phyloP scores from a whole-genome alignment of 2,888 invertebrate species.

The Rhagophthalmus giganteus region DNA sequence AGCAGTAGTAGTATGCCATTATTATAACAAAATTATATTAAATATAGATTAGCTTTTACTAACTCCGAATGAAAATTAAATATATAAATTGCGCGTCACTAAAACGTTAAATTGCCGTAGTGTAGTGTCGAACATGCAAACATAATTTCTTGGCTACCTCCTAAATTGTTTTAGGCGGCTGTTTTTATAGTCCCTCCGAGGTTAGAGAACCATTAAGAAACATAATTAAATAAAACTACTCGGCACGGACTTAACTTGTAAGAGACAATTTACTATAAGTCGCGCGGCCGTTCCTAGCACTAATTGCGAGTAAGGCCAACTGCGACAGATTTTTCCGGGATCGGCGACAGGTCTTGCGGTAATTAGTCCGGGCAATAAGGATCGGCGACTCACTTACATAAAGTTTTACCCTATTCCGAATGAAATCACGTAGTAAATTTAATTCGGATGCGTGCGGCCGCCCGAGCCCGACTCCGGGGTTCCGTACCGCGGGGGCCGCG shows the following conservation, averaged over 20 bases:
- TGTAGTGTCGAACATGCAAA: neutral
- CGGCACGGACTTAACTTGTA: conserved; percentile 1
- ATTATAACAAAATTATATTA: conserved; percentile 3
- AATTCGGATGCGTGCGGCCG: conserved; percentile 44
- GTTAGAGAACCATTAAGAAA: conserved; percentile 3
- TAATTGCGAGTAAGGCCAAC: conserved; percentile 1
- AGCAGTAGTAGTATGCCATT: neutral
- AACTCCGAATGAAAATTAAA: neutral
- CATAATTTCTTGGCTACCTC: neutral
- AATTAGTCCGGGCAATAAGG: conserved; percentile 31
- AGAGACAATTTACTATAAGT: conserved; percentile 2
- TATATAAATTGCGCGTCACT: neutral
- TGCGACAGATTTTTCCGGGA: conserved; percentile 28
- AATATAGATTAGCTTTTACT: conserved; percentile 2
- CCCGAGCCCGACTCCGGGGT: conserved; percentile 16
- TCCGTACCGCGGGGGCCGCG: conserved; percentile 18
- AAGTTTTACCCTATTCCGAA: conserved; percentile 41
- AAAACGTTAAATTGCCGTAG: neutral
- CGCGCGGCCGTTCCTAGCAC: conserved; percentile 4
- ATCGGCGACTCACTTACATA: conserved; percentile 32
- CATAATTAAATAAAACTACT: conserved; percentile 6
- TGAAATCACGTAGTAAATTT: conserved; percentile 52
- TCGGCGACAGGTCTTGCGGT: conserved; percentile 29
- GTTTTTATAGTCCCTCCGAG: conserved; percentile 6
- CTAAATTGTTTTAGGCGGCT: conserved; percentile 2